Evolutionary conservation across 2,888 invertebrate species (phyloP), one percentile per base, ranked within the genome.

Genomic region (Chirona hameri): DNA sequence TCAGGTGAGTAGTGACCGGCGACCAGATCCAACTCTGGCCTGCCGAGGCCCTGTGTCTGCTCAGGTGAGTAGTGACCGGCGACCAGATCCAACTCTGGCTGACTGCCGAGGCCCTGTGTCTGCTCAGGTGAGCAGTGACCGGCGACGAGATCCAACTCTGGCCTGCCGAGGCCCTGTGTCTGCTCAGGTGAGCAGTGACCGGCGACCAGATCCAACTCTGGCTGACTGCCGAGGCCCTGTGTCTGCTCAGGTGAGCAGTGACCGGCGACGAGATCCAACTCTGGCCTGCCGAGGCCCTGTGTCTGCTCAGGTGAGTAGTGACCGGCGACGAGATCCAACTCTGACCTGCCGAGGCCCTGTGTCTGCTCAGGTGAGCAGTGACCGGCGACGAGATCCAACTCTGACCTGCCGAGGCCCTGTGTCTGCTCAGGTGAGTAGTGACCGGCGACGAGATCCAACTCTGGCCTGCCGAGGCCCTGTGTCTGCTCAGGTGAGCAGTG

Each of bases 51-150:
- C 46, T 81, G 27, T 7, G 15, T 55, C 15, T 55, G 7, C 1
- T n/a, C 99, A 99, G 91, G 80, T 80, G 29, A 39, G 76, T 7
- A 39, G 39, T 39, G 39, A 39, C 39, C 39, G 39, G 39, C 39
- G 39, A 39, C 2, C 39, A 39, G 39, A 39, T 7, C 39, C 39
- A 39, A 39, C 39, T 39, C 39, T 39, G 39, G 39, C 39, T n/a
- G n/a, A n/a, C 7, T 2, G 39, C 39, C n/a, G n/a, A n/a, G n/a
- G n/a, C n/a, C n/a, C n/a, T 89, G 99, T 99, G 93, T 99, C 99
- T 81, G 98, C 98, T n/a, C 99, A 99, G 91, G 80, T 80, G 29
- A 39, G 76, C 39, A 39, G 39, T 39, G 39, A 39, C 39, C 39
- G 39, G 39, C 39, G 39, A 39, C 2, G 4, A 39, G 39, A 39